Base-by-base conservation (phyloP, 2,113 vertebrate species). In the Prolemur simus region DNA sequence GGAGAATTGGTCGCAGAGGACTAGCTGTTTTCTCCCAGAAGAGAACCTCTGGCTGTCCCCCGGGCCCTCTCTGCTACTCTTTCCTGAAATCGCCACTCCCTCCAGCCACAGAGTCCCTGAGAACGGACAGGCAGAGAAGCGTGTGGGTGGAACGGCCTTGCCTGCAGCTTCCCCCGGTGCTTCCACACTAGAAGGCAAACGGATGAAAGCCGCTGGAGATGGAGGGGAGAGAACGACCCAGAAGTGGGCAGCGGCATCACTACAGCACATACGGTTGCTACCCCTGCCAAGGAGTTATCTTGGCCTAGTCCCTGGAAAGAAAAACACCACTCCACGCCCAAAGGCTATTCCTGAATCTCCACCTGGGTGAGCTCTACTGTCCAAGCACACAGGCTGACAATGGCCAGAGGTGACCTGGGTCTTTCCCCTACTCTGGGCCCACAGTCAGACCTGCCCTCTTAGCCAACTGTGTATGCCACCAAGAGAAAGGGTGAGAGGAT, bases 111-210 rank as follows among this genome's bases (percentile, higher is more conserved):
- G 68, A 80, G 74, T 39, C 64, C 60, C 49, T 42, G 63, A 42
- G 63, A 91, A 95, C 93, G 97, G 93, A 87, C 73, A 87, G 89
- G 34, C 77, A 73, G 37, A 52, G 91, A 76, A 12, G 76, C 56
- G 17, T 29, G 42, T 54, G 6, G 39, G 89, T 34, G n/a, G 63
- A 17, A 29, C 71, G 49, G 8, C 29, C 86, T 27, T 54, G 78
- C 60, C 60, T 39, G 5, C 17, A 34, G 39, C 73, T 74, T 82
- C 47, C 45, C 47, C 71, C 23, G 47, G 37, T 60, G 83, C 76
- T 87, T 42, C 8, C 25, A 87, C 87, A 47, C 81, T 88, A 93
- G 90, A 95, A 95, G 96, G 68, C 89, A 95, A 94, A 81, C 2
- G 56, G 9, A 77, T 14, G 60, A 73, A 60, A 89, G 87, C 76